These are phyloP conservation scores for Phrynocephalus forsythii DNA, from an alignment of 2,797 vertebrate species.

Conservation along the genomic window DNA sequence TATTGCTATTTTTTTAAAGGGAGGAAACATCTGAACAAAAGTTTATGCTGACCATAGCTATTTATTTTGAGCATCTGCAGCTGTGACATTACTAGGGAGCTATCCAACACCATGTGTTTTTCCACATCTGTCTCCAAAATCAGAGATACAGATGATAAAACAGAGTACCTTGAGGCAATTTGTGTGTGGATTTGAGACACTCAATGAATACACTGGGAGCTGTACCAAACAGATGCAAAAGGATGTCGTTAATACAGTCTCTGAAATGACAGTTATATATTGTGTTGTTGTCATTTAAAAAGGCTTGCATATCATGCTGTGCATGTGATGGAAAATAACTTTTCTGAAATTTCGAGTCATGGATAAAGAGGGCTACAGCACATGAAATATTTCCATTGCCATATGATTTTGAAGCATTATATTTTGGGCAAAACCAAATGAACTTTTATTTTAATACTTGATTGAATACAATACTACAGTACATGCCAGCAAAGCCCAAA, in stretches of 20 bases:
- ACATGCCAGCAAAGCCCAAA: slow-evolving; percentile 39
- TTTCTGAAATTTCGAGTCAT: slow-evolving; percentile 62
- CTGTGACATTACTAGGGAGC: slow-evolving; percentile 67
- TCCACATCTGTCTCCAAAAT: slow-evolving; percentile 73
- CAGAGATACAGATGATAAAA: slow-evolving; percentile 61
- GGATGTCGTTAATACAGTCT: slow-evolving; percentile 43
- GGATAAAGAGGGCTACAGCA: slow-evolving; percentile 56
- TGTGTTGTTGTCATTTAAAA: slow-evolving; percentile 10
- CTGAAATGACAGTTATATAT: slow-evolving; percentile 43
- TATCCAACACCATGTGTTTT: slow-evolving; percentile 63
- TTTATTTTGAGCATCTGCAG: slow-evolving; percentile 64
- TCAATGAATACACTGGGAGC: slow-evolving; percentile 45
- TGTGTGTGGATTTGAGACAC: slow-evolving; percentile 54
- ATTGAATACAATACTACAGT: slow-evolving; percentile 45
- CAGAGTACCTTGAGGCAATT: slow-evolving; percentile 46
- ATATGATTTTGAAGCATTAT: slow-evolving; percentile 58
- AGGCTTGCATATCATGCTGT: slow-evolving; percentile 24
- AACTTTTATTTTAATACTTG: slow-evolving; percentile 45
- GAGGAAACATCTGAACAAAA: slow-evolving; percentile 65
- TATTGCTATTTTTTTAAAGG: slow-evolving; percentile 38
- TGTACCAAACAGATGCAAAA: slow-evolving; percentile 52
- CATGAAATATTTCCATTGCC: slow-evolving; percentile 64
- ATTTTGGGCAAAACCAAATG: slow-evolving; percentile 55
- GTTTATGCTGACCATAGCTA: slow-evolving; percentile 65
- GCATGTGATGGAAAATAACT: slow-evolving; percentile 39